A percentile compares a stretch with the other conserved stretches of the same genome.
Evolutionary conservation across 2,113 vertebrate genomes (phyloP).

Genomic region (Felis chaus): DNA sequence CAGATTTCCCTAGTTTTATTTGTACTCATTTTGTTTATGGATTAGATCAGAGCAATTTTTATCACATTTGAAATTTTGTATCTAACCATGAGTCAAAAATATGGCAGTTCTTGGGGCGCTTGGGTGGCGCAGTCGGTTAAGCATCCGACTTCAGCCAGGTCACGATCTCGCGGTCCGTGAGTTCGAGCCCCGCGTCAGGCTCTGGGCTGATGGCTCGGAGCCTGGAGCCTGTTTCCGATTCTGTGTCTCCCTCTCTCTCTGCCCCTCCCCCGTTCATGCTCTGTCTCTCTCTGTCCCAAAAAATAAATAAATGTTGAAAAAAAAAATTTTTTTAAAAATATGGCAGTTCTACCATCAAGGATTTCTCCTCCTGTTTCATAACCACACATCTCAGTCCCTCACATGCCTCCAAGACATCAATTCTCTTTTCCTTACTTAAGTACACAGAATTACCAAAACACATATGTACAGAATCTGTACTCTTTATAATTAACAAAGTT

Average conservation of each 20-base stretch:
- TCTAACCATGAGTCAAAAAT: not conserved
- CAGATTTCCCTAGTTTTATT: not conserved
- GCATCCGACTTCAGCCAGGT: no score
- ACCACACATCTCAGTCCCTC: not conserved
- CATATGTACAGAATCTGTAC: not conserved
- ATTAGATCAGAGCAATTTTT: not conserved
- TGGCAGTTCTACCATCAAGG: not conserved
- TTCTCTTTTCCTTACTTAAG: not conserved
- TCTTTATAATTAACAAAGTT: not conserved
- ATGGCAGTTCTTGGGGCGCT: not conserved
- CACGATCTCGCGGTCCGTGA: no score
- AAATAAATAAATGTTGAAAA: no score
- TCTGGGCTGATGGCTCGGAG: no score
- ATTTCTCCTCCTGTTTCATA: not conserved
- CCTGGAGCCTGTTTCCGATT: no score
- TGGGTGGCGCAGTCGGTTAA: no score
- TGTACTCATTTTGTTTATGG: not conserved
- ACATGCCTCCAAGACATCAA: not conserved
- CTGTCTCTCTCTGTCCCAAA: no score
- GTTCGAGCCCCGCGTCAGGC: no score
- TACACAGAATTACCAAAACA: not conserved
- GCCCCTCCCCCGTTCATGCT: no score
- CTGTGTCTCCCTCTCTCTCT: no score
- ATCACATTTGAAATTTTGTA: not conserved
- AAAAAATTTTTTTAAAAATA: no score